Evolutionary conservation across 2,113 vertebrate genomes (phyloP), one percentile per base, ranked within the genome.

Genomic region (Erpornis zantholeuca): DNA sequence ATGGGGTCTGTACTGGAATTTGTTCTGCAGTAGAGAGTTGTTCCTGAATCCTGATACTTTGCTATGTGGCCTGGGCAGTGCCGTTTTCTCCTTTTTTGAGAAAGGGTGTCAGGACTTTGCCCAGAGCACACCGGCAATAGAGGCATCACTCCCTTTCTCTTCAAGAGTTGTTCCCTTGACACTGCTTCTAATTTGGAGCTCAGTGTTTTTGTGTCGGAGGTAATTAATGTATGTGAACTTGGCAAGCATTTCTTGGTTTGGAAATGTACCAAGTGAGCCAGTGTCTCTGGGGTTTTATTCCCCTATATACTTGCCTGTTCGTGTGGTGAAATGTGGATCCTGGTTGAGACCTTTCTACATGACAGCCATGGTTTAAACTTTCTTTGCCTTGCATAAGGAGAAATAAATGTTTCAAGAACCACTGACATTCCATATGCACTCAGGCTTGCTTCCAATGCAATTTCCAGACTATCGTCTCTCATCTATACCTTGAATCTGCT

Each of bases 361-460:
- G 33, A 22, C 29, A 49, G 31, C n/a, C 10, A 2, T 4, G 27
- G 42, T 40, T 92, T 60, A 3, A 80, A 63, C 50, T n/a, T 69
- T 6, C 18, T 71, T 53, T 72, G 33, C 54, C 15, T 69, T 47
- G 36, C 31, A 23, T 9, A 28, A 31, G 40, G 38, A 7, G 15
- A n/a, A 57, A 28, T 8, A n/a, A 77, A 28, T 2, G 2, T 61
- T 82, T 80, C 12, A 29, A 13, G 49, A 49, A 4, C 20, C 19
- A 1, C 27, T 22, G 8, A 7, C 3, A 1, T 10, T 75, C 19
- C 2, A 0, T 68, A 11, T n/a, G 40, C 31, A 3, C 44, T 78
- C 36, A 18, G n/a, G 47, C 52, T 72, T 66, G n/a, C 47, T 86
- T 83, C 49, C 56, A 38, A 0, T 19, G 22, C 28, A 4, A 18